Evolutionary conservation across 2,888 invertebrate genomes (phyloP), one percentile per base, ranked within the genome.

Genomic region (Ophion costatus): DNA sequence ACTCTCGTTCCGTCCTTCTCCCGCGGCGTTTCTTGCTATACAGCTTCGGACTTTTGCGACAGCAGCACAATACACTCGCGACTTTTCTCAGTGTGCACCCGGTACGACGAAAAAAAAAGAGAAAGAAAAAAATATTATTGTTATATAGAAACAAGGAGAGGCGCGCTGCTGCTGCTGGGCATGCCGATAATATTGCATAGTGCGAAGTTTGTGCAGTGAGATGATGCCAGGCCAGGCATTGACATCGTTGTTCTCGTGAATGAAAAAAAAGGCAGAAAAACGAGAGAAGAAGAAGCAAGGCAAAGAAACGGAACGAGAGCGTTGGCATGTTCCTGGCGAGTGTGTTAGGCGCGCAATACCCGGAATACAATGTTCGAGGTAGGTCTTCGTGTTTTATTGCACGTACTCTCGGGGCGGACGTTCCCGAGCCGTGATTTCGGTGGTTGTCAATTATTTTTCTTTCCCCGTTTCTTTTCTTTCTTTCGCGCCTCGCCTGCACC

Each of bases 331-430:
- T 83, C 82, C 83, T 85, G 85, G 83, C 74, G 80, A 80, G 83
- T 77, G 77, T 77, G 80, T 80, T 80, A 61, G 80, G 73, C 85
- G 77, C 85, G 82, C 85, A 85, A 82, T 85, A 85, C 82, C 76
- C 82, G 82, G 80, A 82, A 85, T 82, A 85, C 80, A 73, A 85
- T 83, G 80, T 85, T 85, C 85, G 85, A 85, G 85, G 85, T 85
- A 85, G 83, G 85, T 83, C 51, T 66, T 74, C 59, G 77, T n/a
- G 71, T 77, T 77, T 64, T 57, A 45, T 59, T 66, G 59, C 64
- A 73, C 73, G 64, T 66, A 73, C 22, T 69, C 42, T 22, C 61
- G 61, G 61, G 17, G 61, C 22, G 20, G 11, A 59, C n/a, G 10
- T 29, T 11, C 59, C 38, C 7, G 14, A 64, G 64, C 63, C 57